Base-by-base conservation (phyloP, 2,797 vertebrate genomes). In the Cossypha niveicapilla region DNA sequence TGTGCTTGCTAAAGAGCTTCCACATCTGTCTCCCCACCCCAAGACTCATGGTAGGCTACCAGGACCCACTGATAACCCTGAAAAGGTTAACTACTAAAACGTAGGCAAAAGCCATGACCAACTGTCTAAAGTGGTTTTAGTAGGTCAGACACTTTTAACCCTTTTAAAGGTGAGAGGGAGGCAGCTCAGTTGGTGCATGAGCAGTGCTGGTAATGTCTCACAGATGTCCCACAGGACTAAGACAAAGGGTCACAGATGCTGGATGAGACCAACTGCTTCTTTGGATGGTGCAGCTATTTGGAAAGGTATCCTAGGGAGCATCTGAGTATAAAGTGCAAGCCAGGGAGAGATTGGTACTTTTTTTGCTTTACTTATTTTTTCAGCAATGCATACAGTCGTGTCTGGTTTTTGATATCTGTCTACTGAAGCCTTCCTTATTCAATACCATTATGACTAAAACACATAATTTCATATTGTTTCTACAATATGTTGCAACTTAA, bases 341-440 rank as follows among this genome's bases (percentile, higher is more conserved):
- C 22, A 63, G 53, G 10, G 30, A 95, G 18, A 81, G 4, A 74
- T 39, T 62, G 6, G 11, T 30, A 67, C 41, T 86, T 51, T 56
- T 87, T 94, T 86, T 86, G 18, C 11, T 28, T 84, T 63, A 56
- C 5, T 12, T 21, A 18, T 86, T 92, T 73, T 67, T 44, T 24
- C 61, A 67, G 47, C 7, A 67, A 35, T 10, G 27, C 18, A 37
- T 13, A 30, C 4, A 66, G 27, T 70, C 7, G 10, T 60, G 11
- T 54, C 48, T 66, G 65, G 56, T 51, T 80, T 82, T 81, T 77
- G 12, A 42, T 58, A 61, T 17, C 5, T 71, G 86, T 28, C 71
- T 37, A 67, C 17, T 27, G 18, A 93, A 85, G 62, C 18, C 17
- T 88, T 86, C 56, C n/a, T 86, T 84, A 79, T 84, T 95, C 67